These are phyloP conservation scores for Gorsachius goisagi DNA, from an alignment of 2,113 vertebrate genomes.

Conservation along the genomic window DNA sequence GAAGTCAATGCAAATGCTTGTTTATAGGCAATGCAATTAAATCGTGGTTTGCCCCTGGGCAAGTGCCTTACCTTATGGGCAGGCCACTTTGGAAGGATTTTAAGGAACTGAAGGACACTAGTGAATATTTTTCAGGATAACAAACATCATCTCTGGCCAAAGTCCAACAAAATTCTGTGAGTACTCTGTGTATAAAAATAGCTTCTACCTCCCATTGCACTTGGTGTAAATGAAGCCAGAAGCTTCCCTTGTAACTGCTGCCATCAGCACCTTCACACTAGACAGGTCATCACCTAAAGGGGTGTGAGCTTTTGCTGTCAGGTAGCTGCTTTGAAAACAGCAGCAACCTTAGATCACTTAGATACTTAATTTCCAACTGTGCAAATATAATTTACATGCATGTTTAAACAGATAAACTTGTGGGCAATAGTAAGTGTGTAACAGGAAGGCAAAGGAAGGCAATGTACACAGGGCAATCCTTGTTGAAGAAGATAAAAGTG, in stretches of 20 bases:
- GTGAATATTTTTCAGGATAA: background rate
- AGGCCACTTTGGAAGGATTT: background rate
- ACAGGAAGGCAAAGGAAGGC: background rate
- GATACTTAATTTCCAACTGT: background rate
- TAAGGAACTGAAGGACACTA: background rate
- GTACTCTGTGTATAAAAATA: background rate
- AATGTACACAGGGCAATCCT: background rate
- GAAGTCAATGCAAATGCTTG: background rate
- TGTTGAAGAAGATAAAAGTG: background rate
- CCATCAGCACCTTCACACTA: background rate
- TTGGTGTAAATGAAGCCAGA: background rate
- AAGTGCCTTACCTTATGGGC: background rate
- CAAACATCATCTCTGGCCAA: background rate
- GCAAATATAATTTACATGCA: background rate
- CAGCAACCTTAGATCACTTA: background rate
- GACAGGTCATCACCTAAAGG: background rate
- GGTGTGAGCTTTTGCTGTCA: background rate
- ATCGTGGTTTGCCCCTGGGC: background rate
- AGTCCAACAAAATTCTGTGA: background rate
- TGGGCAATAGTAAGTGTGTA: background rate
- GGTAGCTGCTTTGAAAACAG: background rate
- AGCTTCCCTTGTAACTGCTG: accelerated
- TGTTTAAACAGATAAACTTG: background rate
- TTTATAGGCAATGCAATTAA: background rate
- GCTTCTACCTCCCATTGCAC: background rate